Evolutionary conservation across 2,888 invertebrate species (phyloP).

Genomic region (Laspeyria flexula): DNA sequence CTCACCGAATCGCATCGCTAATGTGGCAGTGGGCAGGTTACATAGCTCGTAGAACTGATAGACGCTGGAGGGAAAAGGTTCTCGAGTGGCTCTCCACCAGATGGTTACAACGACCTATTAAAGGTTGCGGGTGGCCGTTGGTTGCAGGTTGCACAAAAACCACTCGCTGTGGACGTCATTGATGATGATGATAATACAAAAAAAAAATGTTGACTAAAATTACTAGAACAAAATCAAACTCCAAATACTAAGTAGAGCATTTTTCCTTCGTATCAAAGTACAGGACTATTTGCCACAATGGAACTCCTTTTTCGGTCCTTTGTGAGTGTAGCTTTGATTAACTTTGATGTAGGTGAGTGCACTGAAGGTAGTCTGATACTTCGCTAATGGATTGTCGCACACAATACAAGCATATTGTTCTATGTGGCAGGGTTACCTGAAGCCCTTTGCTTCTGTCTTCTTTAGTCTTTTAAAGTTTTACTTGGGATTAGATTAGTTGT

Average conservation of each 20-base stretch:
- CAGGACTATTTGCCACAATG: slow-evolving; percentile 70
- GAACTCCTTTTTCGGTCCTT: slow-evolving; percentile 81
- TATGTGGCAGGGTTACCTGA: slow-evolving; percentile 56
- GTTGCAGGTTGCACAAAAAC: no score
- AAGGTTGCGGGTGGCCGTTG: no score
- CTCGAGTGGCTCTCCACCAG: no score
- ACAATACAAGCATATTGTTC: slow-evolving; percentile 45
- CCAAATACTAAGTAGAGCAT: slow-evolving; percentile 56
- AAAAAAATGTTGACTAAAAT: no score
- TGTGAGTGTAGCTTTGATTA: slow-evolving; percentile 83
- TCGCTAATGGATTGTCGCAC: slow-evolving; percentile 74
- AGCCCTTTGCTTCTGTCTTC: slow-evolving; percentile 27
- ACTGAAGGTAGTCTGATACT: slow-evolving; percentile 41
- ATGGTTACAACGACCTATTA: no score
- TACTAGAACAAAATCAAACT: background rate
- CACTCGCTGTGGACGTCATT: no score
- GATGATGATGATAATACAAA: no score
- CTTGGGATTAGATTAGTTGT: background rate
- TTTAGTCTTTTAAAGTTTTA: background rate
- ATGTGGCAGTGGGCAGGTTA: no score
- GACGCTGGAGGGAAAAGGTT: no score
- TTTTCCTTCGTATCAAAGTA: slow-evolving; percentile 13
- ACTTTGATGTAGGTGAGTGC: slow-evolving; percentile 85
- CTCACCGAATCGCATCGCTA: no score
- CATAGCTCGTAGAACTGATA: no score